These are phyloP conservation scores for Luehdorfia chinensis DNA, from an alignment of 1,140 invertebrate genomes.

Conservation along the genomic window DNA sequence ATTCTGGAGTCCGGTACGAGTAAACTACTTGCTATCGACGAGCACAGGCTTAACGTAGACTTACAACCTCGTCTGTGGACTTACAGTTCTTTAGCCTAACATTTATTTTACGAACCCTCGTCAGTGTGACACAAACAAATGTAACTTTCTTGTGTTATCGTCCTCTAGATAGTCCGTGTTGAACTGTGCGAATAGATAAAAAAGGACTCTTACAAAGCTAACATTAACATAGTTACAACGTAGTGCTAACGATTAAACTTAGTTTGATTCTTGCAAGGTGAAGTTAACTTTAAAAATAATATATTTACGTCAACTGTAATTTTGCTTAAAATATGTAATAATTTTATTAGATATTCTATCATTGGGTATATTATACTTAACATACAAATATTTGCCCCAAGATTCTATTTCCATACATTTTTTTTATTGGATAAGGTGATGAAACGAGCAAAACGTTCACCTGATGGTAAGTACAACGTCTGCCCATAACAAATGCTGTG, in stretches of 20 bases:
- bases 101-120: constrained; percentile 16
- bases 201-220: not conserved
- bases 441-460: too few species aligned
- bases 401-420: too few species aligned
- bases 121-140: constrained; percentile 10
- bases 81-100: constrained; percentile 6
- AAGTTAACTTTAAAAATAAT: too few species aligned
- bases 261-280: not conserved
- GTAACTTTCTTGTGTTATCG: constrained; percentile 11
- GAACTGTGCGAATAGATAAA: not conserved
- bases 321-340: too few species aligned
- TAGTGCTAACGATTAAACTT: not conserved
- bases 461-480: too few species aligned
- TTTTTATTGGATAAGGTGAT: too few species aligned
- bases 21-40: constrained; percentile 10
- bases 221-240: not conserved
- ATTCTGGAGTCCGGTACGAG: too few species aligned
- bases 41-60: constrained; percentile 3
- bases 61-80: constrained; percentile 4
- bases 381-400: too few species aligned
- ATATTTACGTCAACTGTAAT: too few species aligned
- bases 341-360: too few species aligned
- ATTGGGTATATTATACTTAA: too few species aligned
- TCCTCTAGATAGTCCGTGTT: constrained; percentile 5
- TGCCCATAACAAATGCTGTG: too few species aligned